phyloP scores from a whole-genome alignment of 1,140 invertebrate genomes.

The Aplysia californica region DNA sequence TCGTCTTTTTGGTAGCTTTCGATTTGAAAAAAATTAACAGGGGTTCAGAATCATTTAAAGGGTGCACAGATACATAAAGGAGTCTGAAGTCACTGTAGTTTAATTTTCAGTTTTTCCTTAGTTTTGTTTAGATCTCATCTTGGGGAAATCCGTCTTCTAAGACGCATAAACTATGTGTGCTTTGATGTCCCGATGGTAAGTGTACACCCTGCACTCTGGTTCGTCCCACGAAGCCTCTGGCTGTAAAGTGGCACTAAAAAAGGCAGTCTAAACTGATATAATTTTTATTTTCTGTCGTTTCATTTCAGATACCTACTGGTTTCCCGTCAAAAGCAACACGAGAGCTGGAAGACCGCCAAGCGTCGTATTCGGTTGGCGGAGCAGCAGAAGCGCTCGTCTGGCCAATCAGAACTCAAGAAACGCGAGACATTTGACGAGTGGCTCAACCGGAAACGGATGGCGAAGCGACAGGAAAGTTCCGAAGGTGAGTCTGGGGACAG shows the following conservation, averaged over 20 bases:
- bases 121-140: too few relatives aligned
- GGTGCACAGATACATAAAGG: too few relatives aligned
- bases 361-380: constrained; percentile 28
- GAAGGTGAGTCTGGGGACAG: constrained; percentile 18
- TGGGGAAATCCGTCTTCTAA: too few relatives aligned
- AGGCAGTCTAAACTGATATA: not conserved
- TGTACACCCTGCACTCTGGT: too few relatives aligned
- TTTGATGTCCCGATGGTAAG: not conserved
- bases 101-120: too few relatives aligned
- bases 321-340: constrained; percentile 17
- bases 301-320: constrained; percentile 2
- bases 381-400: constrained; percentile 13
- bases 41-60: too few relatives aligned
- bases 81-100: too few relatives aligned
- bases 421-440: constrained; percentile 45
- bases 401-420: not conserved
- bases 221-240: not conserved
- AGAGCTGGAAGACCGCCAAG: constrained; percentile 24
- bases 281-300: not conserved
- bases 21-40: too few relatives aligned
- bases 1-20: too few relatives aligned
- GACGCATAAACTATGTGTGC: not conserved
- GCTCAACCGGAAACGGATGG: constrained; percentile 40
- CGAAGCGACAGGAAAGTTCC: too few relatives aligned
- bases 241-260: not conserved